These are phyloP conservation scores for Gymnarchus niloticus DNA, from an alignment of 2,113 vertebrate species.

Conservation along the genomic window DNA sequence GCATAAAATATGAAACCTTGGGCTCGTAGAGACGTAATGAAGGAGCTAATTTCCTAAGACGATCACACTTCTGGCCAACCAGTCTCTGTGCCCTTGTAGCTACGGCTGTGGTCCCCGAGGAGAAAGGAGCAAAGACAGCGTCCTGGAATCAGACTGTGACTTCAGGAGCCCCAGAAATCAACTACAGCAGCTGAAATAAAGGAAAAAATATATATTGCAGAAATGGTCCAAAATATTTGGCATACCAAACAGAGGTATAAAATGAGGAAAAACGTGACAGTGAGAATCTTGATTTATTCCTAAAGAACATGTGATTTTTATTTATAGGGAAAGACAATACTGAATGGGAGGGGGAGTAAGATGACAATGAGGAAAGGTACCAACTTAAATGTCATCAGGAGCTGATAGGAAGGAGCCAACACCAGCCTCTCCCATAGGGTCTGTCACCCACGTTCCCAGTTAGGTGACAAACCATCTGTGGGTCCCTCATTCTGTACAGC, in stretches of 20 bases:
- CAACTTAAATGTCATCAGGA: background rate
- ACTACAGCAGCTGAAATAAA: constrained; percentile 22
- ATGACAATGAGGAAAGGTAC: background rate
- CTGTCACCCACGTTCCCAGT: background rate
- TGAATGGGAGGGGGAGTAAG: constrained; percentile 13
- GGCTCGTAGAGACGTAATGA: constrained; percentile 52
- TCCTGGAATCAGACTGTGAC: constrained; percentile 39
- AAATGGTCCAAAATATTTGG: constrained; percentile 23
- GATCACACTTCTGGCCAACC: constrained; percentile 1
- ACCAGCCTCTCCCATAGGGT: constrained; percentile 57
- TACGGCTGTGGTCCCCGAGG: constrained; percentile 51
- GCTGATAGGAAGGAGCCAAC: constrained; percentile 43
- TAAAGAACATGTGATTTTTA: constrained; percentile 6
- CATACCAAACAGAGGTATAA: background rate
- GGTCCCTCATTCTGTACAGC: background rate
- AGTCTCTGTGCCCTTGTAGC: constrained; percentile 27
- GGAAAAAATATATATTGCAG: constrained; percentile 39
- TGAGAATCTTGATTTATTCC: constrained; percentile 35
- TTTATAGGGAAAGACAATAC: constrained; percentile 33
- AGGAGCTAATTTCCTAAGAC: constrained; percentile 41
- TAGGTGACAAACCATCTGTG: background rate
- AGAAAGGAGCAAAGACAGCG: constrained; percentile 44
- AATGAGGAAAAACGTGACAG: constrained; percentile 41
- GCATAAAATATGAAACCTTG: constrained; percentile 44
- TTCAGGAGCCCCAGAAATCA: constrained; percentile 37